Evolutionary conservation across 2,797 vertebrate species (phyloP).

Genomic region (Pangasius macronema): DNA sequence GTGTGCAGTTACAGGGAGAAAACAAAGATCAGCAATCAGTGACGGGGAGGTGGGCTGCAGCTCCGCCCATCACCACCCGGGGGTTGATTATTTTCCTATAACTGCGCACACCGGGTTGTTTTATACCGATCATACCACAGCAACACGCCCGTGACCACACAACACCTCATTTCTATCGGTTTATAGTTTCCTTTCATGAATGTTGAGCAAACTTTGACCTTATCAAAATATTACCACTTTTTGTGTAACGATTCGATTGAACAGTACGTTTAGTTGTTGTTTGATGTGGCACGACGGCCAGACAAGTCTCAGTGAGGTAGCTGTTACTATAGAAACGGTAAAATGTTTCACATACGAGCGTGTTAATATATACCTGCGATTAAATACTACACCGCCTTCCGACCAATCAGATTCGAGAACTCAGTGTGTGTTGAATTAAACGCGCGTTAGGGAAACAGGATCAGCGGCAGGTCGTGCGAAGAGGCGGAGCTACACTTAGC

Average conservation of each 20-base stretch:
- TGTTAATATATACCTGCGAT: background rate
- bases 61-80: background rate
- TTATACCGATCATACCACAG: background rate
- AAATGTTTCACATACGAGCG: background rate
- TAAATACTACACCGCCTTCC: too few relatives aligned
- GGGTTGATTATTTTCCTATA: background rate
- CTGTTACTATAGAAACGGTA: background rate
- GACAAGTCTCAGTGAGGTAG: background rate
- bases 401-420: background rate
- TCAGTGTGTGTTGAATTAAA: too few relatives aligned
- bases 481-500: too few relatives aligned
- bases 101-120: background rate
- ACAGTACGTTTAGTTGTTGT: too few relatives aligned
- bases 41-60: background rate
- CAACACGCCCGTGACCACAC: background rate
- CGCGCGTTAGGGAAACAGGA: too few relatives aligned
- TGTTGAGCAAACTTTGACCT: background rate
- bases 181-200: background rate
- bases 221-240: background rate
- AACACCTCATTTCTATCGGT: background rate
- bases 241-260: too few relatives aligned
- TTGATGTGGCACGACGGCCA: background rate
- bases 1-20: background rate
- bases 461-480: too few relatives aligned
- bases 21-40: background rate